Evolutionary conservation across 2,113 vertebrate species (phyloP).

Genomic region (Tenrec ecaudatus): DNA sequence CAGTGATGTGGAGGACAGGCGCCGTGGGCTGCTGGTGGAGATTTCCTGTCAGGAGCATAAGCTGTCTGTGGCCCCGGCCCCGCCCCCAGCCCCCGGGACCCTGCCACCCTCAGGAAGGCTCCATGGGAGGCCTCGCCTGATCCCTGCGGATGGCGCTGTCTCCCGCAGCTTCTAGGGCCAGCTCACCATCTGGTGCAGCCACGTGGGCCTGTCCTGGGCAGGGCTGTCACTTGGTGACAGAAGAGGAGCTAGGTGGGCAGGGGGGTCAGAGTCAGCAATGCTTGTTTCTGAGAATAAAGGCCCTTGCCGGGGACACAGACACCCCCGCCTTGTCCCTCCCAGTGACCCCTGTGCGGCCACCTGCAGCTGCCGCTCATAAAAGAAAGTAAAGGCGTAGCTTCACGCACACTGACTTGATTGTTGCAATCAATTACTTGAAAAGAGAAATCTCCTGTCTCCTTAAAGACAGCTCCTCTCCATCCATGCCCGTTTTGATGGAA

Average conservation of each 20-base stretch:
- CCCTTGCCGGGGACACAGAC: neutral
- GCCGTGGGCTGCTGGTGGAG: slow-evolving; percentile 57
- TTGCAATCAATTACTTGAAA: slow-evolving; percentile 70
- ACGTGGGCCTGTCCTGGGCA: too few species aligned
- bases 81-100: too few species aligned
- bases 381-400: slow-evolving; percentile 63
- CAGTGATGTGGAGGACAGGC: slow-evolving; percentile 64
- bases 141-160: too few species aligned
- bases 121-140: too few species aligned
- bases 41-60: slow-evolving; percentile 62
- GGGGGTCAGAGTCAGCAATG: too few species aligned
- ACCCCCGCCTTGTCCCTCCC: fast-evolving
- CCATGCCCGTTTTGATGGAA: neutral
- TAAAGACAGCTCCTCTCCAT: slow-evolving; percentile 27
- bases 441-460: slow-evolving; percentile 67
- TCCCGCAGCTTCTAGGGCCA: too few species aligned
- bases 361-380: slow-evolving; percentile 13
- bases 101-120: too few species aligned
- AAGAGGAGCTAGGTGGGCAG: too few species aligned
- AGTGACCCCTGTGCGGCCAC: fast-evolving
- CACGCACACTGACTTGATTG: slow-evolving; percentile 67
- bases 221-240: too few species aligned
- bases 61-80: slow-evolving; percentile 42
- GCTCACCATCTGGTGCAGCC: too few species aligned
- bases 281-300: too few species aligned